Evolutionary conservation across 2,113 vertebrate genomes (phyloP).

Genomic region (Bubo bubo): DNA sequence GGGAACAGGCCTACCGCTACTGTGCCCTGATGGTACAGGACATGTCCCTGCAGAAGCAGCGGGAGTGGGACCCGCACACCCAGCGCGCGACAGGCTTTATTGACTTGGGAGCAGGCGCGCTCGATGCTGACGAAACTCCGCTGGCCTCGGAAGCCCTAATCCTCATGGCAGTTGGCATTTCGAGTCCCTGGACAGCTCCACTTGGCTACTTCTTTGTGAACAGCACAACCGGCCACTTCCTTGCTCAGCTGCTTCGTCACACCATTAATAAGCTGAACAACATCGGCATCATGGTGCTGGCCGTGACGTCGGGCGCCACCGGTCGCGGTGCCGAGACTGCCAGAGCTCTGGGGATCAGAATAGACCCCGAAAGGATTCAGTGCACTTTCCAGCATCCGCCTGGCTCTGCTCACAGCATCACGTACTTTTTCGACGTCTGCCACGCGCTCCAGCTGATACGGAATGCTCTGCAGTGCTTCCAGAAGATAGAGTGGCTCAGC

Average conservation of each 20-base stretch:
- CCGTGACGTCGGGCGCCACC: slow-evolving; percentile 33
- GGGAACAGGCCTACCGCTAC: slow-evolving; percentile 8
- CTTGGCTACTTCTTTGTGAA: slow-evolving; percentile 69
- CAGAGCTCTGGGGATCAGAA: slow-evolving; percentile 56
- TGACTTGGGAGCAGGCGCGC: slow-evolving; percentile 53
- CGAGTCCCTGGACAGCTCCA: slow-evolving; percentile 57
- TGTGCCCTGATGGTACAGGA: slow-evolving; percentile 52
- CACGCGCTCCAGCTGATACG: slow-evolving; percentile 52
- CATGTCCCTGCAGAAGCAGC: slow-evolving; percentile 42
- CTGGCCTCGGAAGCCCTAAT: slow-evolving; percentile 51
- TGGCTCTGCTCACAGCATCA: slow-evolving; percentile 8
- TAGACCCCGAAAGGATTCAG: not conserved
- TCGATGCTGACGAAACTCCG: slow-evolving; percentile 55
- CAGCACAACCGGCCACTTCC: not conserved
- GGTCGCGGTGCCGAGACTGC: slow-evolving; percentile 23
- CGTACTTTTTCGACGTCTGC: slow-evolving; percentile 53
- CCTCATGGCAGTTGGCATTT: slow-evolving; percentile 61
- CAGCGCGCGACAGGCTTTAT: slow-evolving; percentile 24
- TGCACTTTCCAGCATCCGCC: slow-evolving; percentile 66
- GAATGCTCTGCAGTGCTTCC: slow-evolving; percentile 64
- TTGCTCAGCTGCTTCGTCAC: slow-evolving; percentile 69
- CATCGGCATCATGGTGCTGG: slow-evolving; percentile 42
- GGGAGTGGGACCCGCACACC: slow-evolving; percentile 51
- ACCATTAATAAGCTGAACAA: slow-evolving; percentile 60
- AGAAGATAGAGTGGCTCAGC: not conserved